Percentiles rank a stretch among this genome's conserved stretches.
These are phyloP conservation scores for Hypotaenidia philippensis DNA, from an alignment of 2,797 vertebrate species.

Conservation along the genomic window DNA sequence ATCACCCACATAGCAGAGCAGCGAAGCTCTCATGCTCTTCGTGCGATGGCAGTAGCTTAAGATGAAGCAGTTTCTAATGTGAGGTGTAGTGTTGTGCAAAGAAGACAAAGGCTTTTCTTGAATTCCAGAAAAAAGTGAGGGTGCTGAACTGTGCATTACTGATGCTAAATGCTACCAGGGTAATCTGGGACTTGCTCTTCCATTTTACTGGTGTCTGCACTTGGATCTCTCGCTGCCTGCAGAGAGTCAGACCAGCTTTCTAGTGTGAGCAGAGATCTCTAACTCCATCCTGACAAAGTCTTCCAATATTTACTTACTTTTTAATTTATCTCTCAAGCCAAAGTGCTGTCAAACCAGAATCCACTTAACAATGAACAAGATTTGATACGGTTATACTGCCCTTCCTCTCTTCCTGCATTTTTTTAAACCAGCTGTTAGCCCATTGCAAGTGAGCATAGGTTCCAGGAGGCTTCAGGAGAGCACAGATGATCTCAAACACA, in stretches of 20 bases:
- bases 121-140: neutral
- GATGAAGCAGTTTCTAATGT: neutral
- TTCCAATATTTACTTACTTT: neutral
- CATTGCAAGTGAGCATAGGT: neutral
- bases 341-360: slow-evolving; percentile 25
- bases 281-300: neutral
- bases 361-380: neutral
- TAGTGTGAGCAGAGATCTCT: neutral
- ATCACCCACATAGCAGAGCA: neutral
- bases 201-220: neutral
- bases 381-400: neutral
- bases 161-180: neutral
- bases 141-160: neutral
- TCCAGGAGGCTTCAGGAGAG: neutral
- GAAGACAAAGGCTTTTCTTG: neutral
- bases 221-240: neutral
- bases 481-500: neutral
- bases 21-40: neutral
- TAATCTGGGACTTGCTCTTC: neutral
- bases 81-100: neutral
- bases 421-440: neutral
- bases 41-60: neutral
- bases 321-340: slow-evolving; percentile 15
- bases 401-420: neutral
- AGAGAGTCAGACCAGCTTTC: neutral